Evolutionary conservation across 2,888 invertebrate species (phyloP).

Genomic region (Peribatodes rhomboidaria): DNA sequence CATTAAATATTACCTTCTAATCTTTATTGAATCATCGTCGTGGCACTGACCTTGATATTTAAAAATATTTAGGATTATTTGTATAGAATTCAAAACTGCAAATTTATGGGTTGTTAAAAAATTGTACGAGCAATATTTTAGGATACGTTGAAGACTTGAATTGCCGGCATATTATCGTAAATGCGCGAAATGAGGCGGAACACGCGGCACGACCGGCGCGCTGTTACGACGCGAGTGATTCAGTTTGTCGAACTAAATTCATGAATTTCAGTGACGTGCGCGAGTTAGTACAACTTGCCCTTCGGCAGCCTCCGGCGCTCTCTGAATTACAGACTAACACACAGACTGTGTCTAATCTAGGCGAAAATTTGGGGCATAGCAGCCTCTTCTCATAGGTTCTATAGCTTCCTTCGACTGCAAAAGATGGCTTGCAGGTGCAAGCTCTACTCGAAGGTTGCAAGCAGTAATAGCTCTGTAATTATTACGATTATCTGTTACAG

Average conservation of each 20-base stretch:
- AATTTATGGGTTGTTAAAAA: constrained; percentile 35
- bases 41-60: constrained; percentile 31
- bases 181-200: constrained; percentile 12
- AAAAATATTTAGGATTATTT: constrained; percentile 25
- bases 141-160: constrained; percentile 26
- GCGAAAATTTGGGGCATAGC: not conserved
- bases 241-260: not conserved
- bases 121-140: constrained; percentile 36
- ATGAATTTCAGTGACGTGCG: too few relatives aligned
- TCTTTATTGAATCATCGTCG: constrained; percentile 26
- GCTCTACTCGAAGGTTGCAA: too few relatives aligned
- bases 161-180: constrained; percentile 13
- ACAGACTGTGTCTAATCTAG: not conserved
- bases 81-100: constrained; percentile 10
- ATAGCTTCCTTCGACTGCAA: too few relatives aligned
- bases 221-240: constrained; percentile 24
- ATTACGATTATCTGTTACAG: too few relatives aligned
- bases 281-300: too few relatives aligned
- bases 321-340: not conserved
- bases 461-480: too few relatives aligned
- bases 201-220: constrained; percentile 17
- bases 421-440: too few relatives aligned
- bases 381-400: constrained; percentile 5
- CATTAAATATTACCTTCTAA: constrained; percentile 32
- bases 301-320: not conserved